These are phyloP conservation scores for Agelastica alni DNA, from an alignment of 2,888 invertebrate species.

Conservation along the genomic window DNA sequence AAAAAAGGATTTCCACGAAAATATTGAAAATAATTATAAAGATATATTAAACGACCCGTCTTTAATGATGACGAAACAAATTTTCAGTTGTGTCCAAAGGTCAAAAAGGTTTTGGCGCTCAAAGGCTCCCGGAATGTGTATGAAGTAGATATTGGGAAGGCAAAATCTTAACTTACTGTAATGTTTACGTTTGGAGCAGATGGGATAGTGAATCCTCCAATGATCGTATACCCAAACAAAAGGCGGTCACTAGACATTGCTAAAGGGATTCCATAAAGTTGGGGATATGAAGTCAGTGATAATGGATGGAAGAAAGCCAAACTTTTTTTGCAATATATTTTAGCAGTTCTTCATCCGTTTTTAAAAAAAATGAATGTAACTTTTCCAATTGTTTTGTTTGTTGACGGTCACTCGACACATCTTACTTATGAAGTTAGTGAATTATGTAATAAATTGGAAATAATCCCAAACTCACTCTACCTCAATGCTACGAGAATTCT, in stretches of 20 bases:
- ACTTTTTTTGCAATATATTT: slow-evolving; percentile 9
- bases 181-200: slow-evolving; percentile 51
- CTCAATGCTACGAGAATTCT: background rate
- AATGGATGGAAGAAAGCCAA: slow-evolving; percentile 9
- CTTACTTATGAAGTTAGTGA: background rate
- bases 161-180: slow-evolving; percentile 46
- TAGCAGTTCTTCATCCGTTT: too few relatives aligned
- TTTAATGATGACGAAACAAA: slow-evolving; percentile 42
- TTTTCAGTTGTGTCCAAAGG: slow-evolving; percentile 23
- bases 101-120: too few relatives aligned
- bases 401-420: background rate
- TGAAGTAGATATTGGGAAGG: slow-evolving; percentile 51
- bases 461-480: too few relatives aligned
- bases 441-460: background rate
- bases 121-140: too few relatives aligned
- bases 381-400: too few relatives aligned
- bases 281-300: slow-evolving; percentile 1
- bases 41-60: background rate
- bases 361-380: too few relatives aligned
- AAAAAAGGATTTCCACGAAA: slow-evolving; percentile 1
- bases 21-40: background rate
- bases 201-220: slow-evolving; percentile 46
- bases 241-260: slow-evolving; percentile 41
- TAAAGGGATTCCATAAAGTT: slow-evolving; percentile 36
- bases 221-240: slow-evolving; percentile 46